Conservation (phyloP, 1,140 invertebrate species). For the Tetramorium parvispinum region DNA sequence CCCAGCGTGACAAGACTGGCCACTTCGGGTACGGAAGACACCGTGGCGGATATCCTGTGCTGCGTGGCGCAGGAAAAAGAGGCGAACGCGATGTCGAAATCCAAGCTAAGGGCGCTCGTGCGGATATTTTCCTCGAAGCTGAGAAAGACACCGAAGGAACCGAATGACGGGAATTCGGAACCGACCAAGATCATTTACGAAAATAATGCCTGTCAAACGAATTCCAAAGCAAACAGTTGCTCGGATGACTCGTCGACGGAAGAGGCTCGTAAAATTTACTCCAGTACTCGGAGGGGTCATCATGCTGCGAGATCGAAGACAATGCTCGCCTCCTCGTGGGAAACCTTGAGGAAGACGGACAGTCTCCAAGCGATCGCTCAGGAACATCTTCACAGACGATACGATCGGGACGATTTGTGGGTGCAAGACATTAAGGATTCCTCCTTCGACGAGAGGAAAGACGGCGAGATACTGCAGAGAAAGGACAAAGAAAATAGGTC, state of each 20-base stretch:
- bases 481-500: background rate
- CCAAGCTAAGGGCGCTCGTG: constrained; percentile 57
- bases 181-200: constrained; percentile 61
- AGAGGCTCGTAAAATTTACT: background rate
- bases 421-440: constrained; percentile 24
- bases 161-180: background rate
- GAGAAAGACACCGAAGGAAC: constrained; percentile 12
- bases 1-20: constrained; percentile 74
- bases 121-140: constrained; percentile 57
- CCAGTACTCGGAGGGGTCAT: background rate
- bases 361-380: background rate
- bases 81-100: background rate
- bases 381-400: constrained; percentile 39
- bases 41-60: constrained; percentile 66
- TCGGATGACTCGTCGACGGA: constrained; percentile 53
- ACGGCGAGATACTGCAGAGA: background rate
- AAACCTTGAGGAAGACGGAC: background rate
- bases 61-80: constrained; percentile 48
- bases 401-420: constrained; percentile 63
- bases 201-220: constrained; percentile 60
- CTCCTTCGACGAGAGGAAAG: background rate
- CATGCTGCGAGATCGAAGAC: background rate
- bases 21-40: constrained; percentile 53
- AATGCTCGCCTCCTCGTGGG: background rate
- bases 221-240: constrained; percentile 30